Percentiles rank a stretch among this genome's conserved stretches.
phyloP scores from a whole-genome alignment of 2,888 invertebrate genomes.

The Calameuta pallipes region DNA sequence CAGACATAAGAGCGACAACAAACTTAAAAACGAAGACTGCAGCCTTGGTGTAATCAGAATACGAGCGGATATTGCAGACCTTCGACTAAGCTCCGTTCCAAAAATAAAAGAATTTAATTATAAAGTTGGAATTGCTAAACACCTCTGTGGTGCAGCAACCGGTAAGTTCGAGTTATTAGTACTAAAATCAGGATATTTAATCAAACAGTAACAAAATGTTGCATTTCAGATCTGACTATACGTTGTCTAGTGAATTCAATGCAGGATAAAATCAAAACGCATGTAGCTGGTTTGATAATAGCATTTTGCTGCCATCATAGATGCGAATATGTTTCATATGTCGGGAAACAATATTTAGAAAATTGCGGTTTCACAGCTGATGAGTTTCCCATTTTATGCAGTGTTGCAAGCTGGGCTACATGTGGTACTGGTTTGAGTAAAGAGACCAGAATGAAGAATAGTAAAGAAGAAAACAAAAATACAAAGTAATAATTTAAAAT shows the following conservation, averaged over 20 bases:
- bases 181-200: conserved; percentile 8
- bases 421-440: conserved; percentile 79
- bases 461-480: conserved; percentile 13
- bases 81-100: conserved; percentile 72
- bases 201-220: conserved; percentile 12
- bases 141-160: conserved; percentile 90
- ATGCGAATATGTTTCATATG: conserved; percentile 78
- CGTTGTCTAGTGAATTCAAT: conserved; percentile 72
- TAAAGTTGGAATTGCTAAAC: conserved; percentile 83
- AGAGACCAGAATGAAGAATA: conserved; percentile 27
- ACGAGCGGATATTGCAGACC: conserved; percentile 85
- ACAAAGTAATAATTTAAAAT: conserved; percentile 11
- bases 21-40: conserved; percentile 67
- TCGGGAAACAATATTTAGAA: conserved; percentile 74
- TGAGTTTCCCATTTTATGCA: conserved; percentile 81
- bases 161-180: conserved; percentile 66
- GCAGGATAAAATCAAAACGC: conserved; percentile 50
- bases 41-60: conserved; percentile 71
- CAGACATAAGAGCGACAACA: conserved; percentile 84
- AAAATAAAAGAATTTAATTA: conserved; percentile 64
- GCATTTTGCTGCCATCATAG: conserved; percentile 94
- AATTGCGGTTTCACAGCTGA: conserved; percentile 69
- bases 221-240: conserved; percentile 75
- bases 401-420: conserved; percentile 91
- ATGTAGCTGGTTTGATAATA: conserved; percentile 74